These are phyloP conservation scores for Pantherophis guttatus DNA, from an alignment of 2,113 vertebrate genomes.

Conservation along the genomic window DNA sequence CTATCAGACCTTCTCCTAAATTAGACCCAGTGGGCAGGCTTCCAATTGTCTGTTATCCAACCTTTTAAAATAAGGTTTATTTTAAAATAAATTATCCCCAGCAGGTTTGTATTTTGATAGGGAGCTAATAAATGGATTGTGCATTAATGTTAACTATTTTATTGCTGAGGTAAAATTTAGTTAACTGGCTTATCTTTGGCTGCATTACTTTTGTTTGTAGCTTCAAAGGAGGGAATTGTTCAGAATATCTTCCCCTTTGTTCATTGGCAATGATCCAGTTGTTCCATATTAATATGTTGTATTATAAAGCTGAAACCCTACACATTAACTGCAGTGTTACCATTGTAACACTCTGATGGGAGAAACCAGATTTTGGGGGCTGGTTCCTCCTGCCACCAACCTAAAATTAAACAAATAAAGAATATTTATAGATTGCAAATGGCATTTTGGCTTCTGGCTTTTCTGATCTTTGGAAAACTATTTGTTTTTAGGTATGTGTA, in stretches of 20 bases:
- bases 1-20: slow-evolving; percentile 2
- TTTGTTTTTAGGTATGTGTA: background rate
- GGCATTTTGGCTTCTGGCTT: background rate
- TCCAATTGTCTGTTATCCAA: background rate
- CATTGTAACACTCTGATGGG: background rate
- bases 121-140: background rate
- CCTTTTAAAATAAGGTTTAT: slow-evolving; percentile 4
- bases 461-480: background rate
- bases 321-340: background rate
- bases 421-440: background rate
- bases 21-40: background rate
- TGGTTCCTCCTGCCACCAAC: background rate
- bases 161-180: background rate
- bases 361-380: background rate
- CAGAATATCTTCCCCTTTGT: background rate
- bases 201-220: background rate
- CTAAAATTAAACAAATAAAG: background rate
- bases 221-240: background rate
- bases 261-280: background rate
- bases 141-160: background rate
- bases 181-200: background rate
- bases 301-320: background rate
- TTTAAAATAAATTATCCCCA: background rate
- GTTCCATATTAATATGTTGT: background rate
- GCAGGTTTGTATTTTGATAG: background rate